Conservation (phyloP, 2,797 vertebrate genomes). For the Poeciliopsis paucimaculata region DNA sequence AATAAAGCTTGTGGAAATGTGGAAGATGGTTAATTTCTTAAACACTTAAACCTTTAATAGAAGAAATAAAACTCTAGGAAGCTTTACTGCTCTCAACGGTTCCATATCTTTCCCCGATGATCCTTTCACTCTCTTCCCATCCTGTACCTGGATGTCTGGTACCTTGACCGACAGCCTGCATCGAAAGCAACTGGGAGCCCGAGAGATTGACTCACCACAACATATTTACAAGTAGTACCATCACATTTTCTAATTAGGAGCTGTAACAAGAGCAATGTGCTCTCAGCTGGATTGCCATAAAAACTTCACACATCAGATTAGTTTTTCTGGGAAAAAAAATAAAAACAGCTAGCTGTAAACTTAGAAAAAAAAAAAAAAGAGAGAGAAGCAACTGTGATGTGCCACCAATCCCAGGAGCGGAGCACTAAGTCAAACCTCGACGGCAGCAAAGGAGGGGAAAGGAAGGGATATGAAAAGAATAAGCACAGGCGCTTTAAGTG, state of each 20-base stretch:
- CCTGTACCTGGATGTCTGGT: conserved; percentile 47
- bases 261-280: conserved; percentile 70
- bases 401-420: conserved; percentile 36
- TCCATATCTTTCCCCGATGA: conserved; percentile 54
- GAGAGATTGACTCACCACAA: conserved; percentile 58
- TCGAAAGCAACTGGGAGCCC: conserved; percentile 63
- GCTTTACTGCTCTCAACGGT: conserved; percentile 47
- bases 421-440: conserved; percentile 61
- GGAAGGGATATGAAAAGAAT: conserved; percentile 20
- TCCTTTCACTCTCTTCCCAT: conserved; percentile 20
- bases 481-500: conserved; percentile 34
- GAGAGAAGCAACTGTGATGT: conserved; percentile 28
- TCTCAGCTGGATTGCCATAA: conserved; percentile 65
- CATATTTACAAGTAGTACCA: conserved; percentile 68
- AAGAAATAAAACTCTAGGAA: conserved; percentile 51
- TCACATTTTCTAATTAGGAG: conserved; percentile 82
- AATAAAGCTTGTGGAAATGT: conserved; percentile 69
- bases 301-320: conserved; percentile 65
- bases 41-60: conserved; percentile 67
- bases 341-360: conserved; percentile 34
- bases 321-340: conserved; percentile 33
- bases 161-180: conserved; percentile 48
- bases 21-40: conserved; percentile 65
- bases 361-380: neutral
- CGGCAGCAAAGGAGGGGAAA: conserved; percentile 26